Evolutionary conservation across 2,888 invertebrate species (phyloP).

Genomic region (Lasius fuliginosus): DNA sequence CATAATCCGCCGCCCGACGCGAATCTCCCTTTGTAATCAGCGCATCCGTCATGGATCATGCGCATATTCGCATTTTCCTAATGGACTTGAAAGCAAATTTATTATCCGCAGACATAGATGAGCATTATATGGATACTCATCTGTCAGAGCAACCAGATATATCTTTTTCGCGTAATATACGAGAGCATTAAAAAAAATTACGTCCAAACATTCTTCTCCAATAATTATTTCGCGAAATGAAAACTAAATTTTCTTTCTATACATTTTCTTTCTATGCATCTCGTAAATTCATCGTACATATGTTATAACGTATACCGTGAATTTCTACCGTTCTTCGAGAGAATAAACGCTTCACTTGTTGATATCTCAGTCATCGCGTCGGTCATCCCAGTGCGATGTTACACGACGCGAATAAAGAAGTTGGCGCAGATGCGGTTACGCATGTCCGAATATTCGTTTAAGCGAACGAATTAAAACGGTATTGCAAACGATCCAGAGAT

Average conservation of each 20-base stretch:
- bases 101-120: not conserved
- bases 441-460: conserved; percentile 21
- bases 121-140: not conserved
- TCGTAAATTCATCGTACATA: not conserved
- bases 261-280: not conserved
- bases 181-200: not conserved
- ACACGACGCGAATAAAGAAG: conserved; percentile 21
- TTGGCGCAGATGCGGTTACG: conserved; percentile 19
- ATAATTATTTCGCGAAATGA: not conserved
- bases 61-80: conserved; percentile 32
- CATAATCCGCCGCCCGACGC: conserved; percentile 27
- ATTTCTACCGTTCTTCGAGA: not conserved
- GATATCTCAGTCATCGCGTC: conserved; percentile 23
- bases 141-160: not conserved
- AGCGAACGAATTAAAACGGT: conserved; percentile 28
- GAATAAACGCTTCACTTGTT: conserved; percentile 37
- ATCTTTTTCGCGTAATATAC: not conserved
- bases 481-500: conserved; percentile 11
- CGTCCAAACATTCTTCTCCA: not conserved
- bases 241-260: not conserved
- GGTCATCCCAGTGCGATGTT: not conserved
- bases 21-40: conserved; percentile 23
- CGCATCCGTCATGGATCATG: conserved; percentile 28
- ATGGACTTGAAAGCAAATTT: conserved; percentile 17
- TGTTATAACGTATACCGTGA: not conserved